These are phyloP conservation scores for Dallia pectoralis DNA, from an alignment of 2,797 vertebrate genomes.

Conservation along the genomic window DNA sequence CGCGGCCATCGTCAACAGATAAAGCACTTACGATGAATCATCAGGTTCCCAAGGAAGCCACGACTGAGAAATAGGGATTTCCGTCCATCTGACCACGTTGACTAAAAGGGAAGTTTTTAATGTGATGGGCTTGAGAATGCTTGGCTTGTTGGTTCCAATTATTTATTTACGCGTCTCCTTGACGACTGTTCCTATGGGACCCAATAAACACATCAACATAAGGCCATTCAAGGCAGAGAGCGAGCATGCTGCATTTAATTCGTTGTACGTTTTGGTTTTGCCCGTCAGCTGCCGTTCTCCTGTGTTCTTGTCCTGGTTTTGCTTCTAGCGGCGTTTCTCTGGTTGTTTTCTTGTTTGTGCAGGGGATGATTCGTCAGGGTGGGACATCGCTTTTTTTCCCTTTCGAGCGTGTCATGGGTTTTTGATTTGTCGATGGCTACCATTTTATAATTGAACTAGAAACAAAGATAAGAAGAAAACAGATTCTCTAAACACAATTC, in stretches of 20 bases:
- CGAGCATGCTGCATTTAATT: not conserved
- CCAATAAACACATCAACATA: conserved; percentile 17
- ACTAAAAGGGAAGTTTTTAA: not conserved
- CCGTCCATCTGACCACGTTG: not conserved
- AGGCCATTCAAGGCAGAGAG: not conserved
- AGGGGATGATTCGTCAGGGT: too few species aligned
- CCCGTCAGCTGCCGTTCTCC: too few species aligned
- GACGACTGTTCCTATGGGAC: conserved; percentile 22
- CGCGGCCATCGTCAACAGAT: not conserved
- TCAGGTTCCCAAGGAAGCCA: not conserved
- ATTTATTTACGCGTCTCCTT: conserved; percentile 17
- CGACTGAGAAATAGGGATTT: not conserved
- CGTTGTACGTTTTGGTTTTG: too few species aligned
- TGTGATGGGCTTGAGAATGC: not conserved
- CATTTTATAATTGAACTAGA: too few species aligned
- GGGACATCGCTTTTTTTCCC: too few species aligned
- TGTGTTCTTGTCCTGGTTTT: too few species aligned
- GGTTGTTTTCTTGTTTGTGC: too few species aligned
- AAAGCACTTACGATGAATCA: not conserved
- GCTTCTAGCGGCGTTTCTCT: too few species aligned
- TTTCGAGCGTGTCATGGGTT: too few species aligned
- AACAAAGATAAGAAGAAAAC: too few species aligned
- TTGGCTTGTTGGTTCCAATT: not conserved
- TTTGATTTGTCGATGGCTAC: too few species aligned
- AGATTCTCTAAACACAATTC: too few species aligned